Evolutionary conservation across 2,113 vertebrate species (phyloP), one percentile per base, ranked within the genome.

Genomic region (Haemorhous mexicanus): DNA sequence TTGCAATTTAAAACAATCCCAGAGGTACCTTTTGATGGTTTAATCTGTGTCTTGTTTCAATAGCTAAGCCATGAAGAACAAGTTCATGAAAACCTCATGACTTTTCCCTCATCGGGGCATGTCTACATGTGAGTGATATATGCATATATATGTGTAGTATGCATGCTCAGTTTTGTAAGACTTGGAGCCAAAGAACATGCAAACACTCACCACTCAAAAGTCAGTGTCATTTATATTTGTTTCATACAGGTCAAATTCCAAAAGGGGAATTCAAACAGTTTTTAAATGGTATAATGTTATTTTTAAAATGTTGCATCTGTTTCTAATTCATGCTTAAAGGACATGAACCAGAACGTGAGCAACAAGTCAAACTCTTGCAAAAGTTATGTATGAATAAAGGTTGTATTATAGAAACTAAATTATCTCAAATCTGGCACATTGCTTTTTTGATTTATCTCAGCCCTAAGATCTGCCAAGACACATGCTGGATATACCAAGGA

Each of bases 1-100:
- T 53, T 73, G 14, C 79, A 94, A 92, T 88, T 95, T 75, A 73
- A 88, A 89, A 69, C 24, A 70, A 84, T 84, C 86, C 61, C 87
- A 94, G 73, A 39, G 74, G 32, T 72, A 59, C 81, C 49, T 95
- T 87, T 70, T 49, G 89, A 82, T 61, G 7, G 4, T 55, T 84
- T 92, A 77, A 28, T 7, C 3, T 56, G 32, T 53, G 28, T 79
- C 13, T 69, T 56, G 53, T 33, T 87, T 92, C 52, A 58, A 87
- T 18, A 83, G 41, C 32, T 66, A 84, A 84, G 22, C 32, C 46
- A 56, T 4, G 27, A 56, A 64, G 50, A 91, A 88, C 12, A 62
- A 62, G n/a, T 59, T 86, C 8, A 24, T 49, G 21, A 69, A 91
- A 81, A 76, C 28, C 16, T 82, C 37, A 44, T 70, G 44, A 68